Percentiles rank a stretch among this genome's conserved stretches.
Evolutionary conservation across 2,888 invertebrate species (phyloP).

Genomic region (Stenotaenia linearis): DNA sequence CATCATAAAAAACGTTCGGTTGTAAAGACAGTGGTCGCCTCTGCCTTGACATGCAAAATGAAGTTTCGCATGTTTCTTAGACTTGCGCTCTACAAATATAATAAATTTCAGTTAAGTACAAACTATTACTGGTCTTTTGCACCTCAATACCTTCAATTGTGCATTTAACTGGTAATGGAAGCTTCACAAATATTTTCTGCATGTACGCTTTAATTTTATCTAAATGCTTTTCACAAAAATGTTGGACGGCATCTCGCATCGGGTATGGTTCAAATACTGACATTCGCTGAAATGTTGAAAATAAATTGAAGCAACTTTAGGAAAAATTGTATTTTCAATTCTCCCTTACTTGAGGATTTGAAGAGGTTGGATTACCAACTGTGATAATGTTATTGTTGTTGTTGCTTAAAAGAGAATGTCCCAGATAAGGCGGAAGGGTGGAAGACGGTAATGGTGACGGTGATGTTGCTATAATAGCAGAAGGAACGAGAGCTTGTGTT

Average conservation of each 20-base stretch:
- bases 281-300: slow-evolving; percentile 56
- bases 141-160: slow-evolving; percentile 71
- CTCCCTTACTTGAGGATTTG: slow-evolving; percentile 36
- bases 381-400: slow-evolving; percentile 71
- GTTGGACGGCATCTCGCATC: slow-evolving; percentile 87
- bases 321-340: background rate
- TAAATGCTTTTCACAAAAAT: slow-evolving; percentile 91
- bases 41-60: slow-evolving; percentile 83
- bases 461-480: slow-evolving; percentile 6
- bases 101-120: background rate
- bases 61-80: slow-evolving; percentile 78
- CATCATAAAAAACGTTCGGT: slow-evolving; percentile 62
- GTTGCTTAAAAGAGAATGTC: slow-evolving; percentile 5
- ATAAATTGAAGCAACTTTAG: background rate
- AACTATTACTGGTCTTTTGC: too few species aligned
- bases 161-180: slow-evolving; percentile 88
- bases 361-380: slow-evolving; percentile 46
- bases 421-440: slow-evolving; percentile 31
- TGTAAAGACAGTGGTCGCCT: slow-evolving; percentile 78
- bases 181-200: slow-evolving; percentile 72
- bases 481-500: background rate
- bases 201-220: slow-evolving; percentile 87
- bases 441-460: slow-evolving; percentile 33
- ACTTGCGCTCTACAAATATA: slow-evolving; percentile 59
- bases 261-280: slow-evolving; percentile 84